Percentiles rank a stretch among this genome's conserved stretches.
These are phyloP conservation scores for Tethya wilhelma DNA, from an alignment of 37 sponge, comb jelly and placozoan species.

Conservation along the genomic window DNA sequence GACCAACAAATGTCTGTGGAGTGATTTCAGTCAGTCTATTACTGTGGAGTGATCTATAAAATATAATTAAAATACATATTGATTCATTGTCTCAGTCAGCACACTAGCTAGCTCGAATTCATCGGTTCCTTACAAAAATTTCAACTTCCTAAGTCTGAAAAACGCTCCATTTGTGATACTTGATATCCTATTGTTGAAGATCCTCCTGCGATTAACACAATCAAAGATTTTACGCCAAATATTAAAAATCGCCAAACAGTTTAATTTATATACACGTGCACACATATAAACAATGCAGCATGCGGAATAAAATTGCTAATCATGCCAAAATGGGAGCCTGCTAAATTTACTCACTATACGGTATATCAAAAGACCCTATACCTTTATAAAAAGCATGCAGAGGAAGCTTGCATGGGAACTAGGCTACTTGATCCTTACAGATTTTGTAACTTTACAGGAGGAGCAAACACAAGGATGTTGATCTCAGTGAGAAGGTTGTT, in stretches of 20 bases:
- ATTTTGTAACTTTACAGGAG: not conserved
- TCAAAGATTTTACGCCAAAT: not conserved
- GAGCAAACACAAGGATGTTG: conserved; percentile 31
- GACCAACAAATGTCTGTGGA: conserved; percentile 31
- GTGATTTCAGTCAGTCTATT: conserved; percentile 4
- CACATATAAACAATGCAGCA: no score
- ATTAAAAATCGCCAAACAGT: no score
- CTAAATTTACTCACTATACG: no score
- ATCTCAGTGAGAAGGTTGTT: conserved; percentile 14
- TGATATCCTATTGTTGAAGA: conserved; percentile 13
- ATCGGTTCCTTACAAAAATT: conserved; percentile 44
- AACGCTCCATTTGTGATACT: conserved; percentile 49
- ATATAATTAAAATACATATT: not conserved
- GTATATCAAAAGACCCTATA: no score
- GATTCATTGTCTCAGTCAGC: not conserved
- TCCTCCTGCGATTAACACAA: not conserved
- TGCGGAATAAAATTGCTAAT: no score
- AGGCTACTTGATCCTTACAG: conserved; percentile 10
- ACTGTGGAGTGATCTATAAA: conserved; percentile 9
- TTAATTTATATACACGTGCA: no score
- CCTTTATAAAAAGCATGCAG: not conserved
- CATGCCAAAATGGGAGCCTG: no score
- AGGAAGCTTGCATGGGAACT: not conserved
- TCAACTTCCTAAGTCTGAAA: conserved; percentile 33
- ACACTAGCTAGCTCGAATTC: not conserved